phyloP scores from a whole-genome alignment of 2,797 vertebrate genomes.

The Dipus sagitta region DNA sequence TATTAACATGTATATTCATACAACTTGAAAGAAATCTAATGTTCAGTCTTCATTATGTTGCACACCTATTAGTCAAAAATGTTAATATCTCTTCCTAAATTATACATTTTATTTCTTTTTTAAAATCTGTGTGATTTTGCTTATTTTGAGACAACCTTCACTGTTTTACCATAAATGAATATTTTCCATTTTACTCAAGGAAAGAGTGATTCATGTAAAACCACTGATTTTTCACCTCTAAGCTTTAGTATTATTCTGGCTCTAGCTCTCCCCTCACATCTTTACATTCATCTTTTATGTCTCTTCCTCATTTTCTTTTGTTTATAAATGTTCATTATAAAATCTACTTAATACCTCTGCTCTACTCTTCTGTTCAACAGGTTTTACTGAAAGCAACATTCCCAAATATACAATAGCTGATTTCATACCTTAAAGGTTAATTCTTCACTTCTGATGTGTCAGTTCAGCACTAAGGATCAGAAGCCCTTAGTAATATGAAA shows the following conservation, averaged over 20 bases:
- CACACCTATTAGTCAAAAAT: not conserved
- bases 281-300: not conserved
- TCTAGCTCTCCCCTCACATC: not conserved
- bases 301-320: not conserved
- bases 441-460: not conserved
- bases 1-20: not conserved
- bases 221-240: not conserved
- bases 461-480: not conserved
- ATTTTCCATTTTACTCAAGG: not conserved
- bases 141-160: not conserved
- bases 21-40: conserved; percentile 18
- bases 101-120: not conserved
- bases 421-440: not conserved
- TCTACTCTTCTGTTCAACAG: not conserved
- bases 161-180: not conserved
- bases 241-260: not conserved
- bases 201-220: conserved; percentile 12
- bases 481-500: not conserved
- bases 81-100: not conserved
- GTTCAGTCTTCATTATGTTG: not conserved
- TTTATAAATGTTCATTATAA: conserved; percentile 49
- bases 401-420: not conserved
- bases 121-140: not conserved
- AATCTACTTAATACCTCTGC: not conserved
- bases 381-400: conserved; percentile 59